Conservation (phyloP, 2,797 vertebrate genomes). For the Pangasius macronema region DNA sequence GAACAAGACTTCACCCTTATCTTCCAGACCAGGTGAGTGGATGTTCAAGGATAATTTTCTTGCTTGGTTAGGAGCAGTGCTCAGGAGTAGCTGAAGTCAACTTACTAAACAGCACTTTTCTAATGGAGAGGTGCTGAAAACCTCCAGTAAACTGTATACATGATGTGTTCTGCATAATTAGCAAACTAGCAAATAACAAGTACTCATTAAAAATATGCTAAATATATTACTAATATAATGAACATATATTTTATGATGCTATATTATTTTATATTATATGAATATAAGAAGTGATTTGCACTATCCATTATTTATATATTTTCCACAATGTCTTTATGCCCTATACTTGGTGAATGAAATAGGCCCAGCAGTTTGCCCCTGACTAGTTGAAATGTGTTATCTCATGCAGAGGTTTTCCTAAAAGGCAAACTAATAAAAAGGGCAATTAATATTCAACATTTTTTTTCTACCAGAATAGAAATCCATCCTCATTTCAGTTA, state of each 20-base stretch:
- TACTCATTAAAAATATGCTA: not conserved
- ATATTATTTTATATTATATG: not conserved
- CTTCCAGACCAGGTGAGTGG: conserved; percentile 91
- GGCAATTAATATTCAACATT: not conserved
- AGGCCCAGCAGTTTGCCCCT: not conserved
- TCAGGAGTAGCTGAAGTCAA: not conserved
- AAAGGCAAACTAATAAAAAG: not conserved
- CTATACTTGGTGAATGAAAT: not conserved
- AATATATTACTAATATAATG: not conserved
- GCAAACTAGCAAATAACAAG: not conserved
- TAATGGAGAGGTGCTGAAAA: not conserved
- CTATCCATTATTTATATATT: not conserved
- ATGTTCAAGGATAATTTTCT: not conserved
- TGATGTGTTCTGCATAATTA: not conserved
- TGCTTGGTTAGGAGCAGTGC: not conserved
- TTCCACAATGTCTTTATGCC: not conserved
- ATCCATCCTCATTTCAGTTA: not conserved
- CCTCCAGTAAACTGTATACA: not conserved
- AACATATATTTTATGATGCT: not conserved
- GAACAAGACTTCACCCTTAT: conserved; percentile 96
- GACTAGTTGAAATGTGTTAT: not conserved
- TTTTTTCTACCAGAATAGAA: not conserved
- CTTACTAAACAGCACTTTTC: not conserved
- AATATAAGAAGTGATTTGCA: not conserved
- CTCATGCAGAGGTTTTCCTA: not conserved